phyloP scores from a whole-genome alignment of 2,797 vertebrate species.

The Tragelaphus eurycerus region DNA sequence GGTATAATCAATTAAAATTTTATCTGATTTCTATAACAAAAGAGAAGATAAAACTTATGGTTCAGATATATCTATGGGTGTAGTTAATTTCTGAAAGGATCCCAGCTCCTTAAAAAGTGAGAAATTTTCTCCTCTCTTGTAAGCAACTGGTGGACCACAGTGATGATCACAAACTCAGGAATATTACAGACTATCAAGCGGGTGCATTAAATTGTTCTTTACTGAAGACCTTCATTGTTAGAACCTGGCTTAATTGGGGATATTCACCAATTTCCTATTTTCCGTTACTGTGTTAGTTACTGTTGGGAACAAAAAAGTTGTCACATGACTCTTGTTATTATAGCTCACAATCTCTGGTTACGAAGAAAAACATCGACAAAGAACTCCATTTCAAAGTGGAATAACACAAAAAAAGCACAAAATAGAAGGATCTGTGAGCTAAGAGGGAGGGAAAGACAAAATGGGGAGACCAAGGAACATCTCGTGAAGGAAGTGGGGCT shows the following conservation, averaged over 20 bases:
- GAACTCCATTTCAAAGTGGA: not conserved
- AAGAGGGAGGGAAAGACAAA: not conserved
- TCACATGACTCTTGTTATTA: not conserved
- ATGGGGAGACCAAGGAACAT: not conserved
- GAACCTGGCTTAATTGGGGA: not conserved
- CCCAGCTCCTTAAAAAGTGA: not conserved
- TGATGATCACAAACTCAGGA: not conserved
- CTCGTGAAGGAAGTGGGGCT: not conserved
- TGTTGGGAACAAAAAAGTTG: not conserved
- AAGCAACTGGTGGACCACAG: not conserved
- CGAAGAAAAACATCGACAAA: not conserved
- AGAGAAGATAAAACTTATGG: not conserved
- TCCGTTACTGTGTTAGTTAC: not conserved
- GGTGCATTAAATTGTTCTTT: not conserved
- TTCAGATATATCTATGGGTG: not conserved
- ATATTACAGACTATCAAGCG: not conserved
- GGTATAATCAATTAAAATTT: not conserved
- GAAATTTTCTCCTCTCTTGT: not conserved
- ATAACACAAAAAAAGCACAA: not conserved
- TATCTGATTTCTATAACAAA: not conserved
- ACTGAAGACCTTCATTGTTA: not conserved
- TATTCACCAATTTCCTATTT: not conserved
- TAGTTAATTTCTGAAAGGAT: not conserved
- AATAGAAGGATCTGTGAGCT: not conserved
- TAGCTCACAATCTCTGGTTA: not conserved